phyloP scores from a whole-genome alignment of 2,888 invertebrate genomes.

The Oscheius sp. region DNA sequence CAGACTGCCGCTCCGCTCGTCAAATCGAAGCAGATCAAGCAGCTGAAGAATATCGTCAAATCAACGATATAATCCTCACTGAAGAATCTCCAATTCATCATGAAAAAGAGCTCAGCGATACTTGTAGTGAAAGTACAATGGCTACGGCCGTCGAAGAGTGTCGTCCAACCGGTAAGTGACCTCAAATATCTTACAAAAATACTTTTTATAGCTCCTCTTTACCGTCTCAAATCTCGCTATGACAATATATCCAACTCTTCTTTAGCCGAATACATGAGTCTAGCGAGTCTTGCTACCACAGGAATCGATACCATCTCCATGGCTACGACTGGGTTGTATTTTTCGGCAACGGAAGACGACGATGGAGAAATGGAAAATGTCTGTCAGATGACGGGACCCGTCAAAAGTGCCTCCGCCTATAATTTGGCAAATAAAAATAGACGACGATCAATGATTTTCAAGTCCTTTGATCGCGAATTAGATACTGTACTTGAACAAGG shows the following conservation, averaged over 20 bases:
- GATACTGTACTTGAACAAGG: slow-evolving; percentile 48
- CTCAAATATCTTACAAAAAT: neutral
- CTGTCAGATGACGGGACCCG: slow-evolving; percentile 30
- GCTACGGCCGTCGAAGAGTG: slow-evolving; percentile 37
- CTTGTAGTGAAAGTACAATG: slow-evolving; percentile 41
- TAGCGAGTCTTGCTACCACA: slow-evolving; percentile 27
- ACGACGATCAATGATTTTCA: slow-evolving; percentile 48
- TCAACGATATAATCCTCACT: slow-evolving; percentile 48
- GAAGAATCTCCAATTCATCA: slow-evolving; percentile 19
- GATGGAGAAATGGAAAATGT: slow-evolving; percentile 19
- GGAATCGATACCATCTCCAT: slow-evolving; percentile 34
- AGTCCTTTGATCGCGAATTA: slow-evolving; percentile 55
- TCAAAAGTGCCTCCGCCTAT: slow-evolving; percentile 51
- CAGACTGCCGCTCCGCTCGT: neutral
- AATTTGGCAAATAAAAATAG: slow-evolving; percentile 41
- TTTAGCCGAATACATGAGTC: slow-evolving; percentile 51
- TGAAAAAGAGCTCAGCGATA: slow-evolving; percentile 8
- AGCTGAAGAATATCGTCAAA: slow-evolving; percentile 42
- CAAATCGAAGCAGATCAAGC: slow-evolving; percentile 24
- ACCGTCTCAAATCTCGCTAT: slow-evolving; percentile 52
- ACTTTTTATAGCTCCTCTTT: slow-evolving; percentile 27
- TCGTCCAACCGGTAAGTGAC: slow-evolving; percentile 34
- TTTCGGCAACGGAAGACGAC: slow-evolving; percentile 39
- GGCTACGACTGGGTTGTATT: slow-evolving; percentile 48
- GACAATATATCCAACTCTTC: slow-evolving; percentile 59